These are phyloP conservation scores for Meteorus sp. DNA, from an alignment of 1,140 invertebrate genomes.

Conservation along the genomic window DNA sequence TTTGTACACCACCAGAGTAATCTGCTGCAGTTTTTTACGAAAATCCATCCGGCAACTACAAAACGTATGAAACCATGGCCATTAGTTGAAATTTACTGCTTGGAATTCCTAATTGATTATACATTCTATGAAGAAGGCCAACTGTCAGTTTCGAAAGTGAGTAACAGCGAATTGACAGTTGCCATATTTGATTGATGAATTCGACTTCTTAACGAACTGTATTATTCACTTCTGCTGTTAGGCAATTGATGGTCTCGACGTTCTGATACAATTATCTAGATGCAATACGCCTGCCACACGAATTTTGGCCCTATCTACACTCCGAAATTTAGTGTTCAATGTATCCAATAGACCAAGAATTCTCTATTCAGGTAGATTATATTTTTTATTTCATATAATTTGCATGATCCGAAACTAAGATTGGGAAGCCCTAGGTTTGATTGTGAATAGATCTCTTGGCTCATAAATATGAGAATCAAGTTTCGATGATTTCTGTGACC, in stretches of 20 bases:
- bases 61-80: conserved; percentile 48
- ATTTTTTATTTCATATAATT: background rate
- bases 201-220: background rate
- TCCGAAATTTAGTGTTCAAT: conserved; percentile 50
- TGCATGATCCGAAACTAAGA: no score
- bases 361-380: conserved; percentile 42
- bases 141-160: conserved; percentile 49
- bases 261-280: conserved; percentile 44
- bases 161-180: background rate
- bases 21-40: conserved; percentile 47
- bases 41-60: conserved; percentile 47
- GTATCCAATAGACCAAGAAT: conserved; percentile 43
- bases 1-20: conserved; percentile 41
- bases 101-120: conserved; percentile 55
- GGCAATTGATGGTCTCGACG: conserved; percentile 47
- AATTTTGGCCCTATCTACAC: conserved; percentile 46
- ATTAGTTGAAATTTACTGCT: conserved; percentile 46
- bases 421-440: no score
- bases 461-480: no score
- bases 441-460: no score
- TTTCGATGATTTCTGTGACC: no score
- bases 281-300: conserved; percentile 36
- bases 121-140: conserved; percentile 56
- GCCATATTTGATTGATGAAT: background rate
- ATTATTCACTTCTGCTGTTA: conserved; percentile 27